These are phyloP conservation scores for Callaeas wilsoni DNA, from an alignment of 2,113 vertebrate genomes.

Conservation along the genomic window DNA sequence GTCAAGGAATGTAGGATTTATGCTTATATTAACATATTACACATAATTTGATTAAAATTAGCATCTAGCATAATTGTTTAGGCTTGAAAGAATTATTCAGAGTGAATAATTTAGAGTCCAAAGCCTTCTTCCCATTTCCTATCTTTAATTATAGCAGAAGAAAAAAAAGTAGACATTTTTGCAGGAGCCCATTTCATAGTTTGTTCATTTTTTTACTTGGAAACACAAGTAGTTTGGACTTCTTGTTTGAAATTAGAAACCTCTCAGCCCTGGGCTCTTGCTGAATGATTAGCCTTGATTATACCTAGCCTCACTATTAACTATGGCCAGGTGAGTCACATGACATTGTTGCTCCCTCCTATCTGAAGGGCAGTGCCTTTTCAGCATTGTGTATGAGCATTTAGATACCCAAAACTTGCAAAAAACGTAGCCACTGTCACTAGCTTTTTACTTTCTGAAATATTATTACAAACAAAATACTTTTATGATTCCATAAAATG, in stretches of 20 bases:
- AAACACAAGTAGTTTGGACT: not conserved
- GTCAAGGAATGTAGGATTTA: not conserved
- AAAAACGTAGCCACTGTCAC: not conserved
- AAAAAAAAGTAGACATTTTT: not conserved
- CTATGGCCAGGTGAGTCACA: not conserved
- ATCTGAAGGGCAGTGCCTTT: not conserved
- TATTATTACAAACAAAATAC: not conserved
- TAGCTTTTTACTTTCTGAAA: not conserved
- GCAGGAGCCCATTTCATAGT: not conserved
- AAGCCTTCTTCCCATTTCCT: not conserved
- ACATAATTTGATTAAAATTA: not conserved
- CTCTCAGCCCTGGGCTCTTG: not conserved
- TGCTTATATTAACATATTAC: not conserved
- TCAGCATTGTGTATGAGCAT: not conserved
- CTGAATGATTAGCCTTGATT: not conserved
- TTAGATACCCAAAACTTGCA: not conserved
- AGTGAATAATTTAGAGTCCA: not conserved
- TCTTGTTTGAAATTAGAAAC: not conserved
- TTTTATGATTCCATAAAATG: not conserved
- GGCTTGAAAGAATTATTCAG: not conserved
- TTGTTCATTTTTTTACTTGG: not conserved
- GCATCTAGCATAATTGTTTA: not conserved
- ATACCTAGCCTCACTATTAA: not conserved
- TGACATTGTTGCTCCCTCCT: not conserved
- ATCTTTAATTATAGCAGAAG: not conserved